A percentile compares a stretch with the other conserved stretches of the same genome.
These are phyloP conservation scores for Mizuhopecten yessoensis DNA, from an alignment of 1,140 invertebrate species.

Conservation along the genomic window DNA sequence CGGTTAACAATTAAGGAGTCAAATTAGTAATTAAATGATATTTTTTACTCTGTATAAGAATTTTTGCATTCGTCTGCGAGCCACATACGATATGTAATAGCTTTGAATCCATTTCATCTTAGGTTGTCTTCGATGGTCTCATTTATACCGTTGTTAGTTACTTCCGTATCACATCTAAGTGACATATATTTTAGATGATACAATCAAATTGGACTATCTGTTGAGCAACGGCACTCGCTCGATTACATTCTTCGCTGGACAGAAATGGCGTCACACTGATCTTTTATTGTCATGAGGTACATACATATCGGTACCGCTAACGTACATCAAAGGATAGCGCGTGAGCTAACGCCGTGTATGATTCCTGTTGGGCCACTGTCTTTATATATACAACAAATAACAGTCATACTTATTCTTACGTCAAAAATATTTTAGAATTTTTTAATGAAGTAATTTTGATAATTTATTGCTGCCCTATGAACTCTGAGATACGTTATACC, in stretches of 20 bases:
- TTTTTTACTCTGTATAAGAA: background rate
- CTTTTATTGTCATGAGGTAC: background rate
- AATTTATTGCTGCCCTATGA: background rate
- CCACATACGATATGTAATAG: background rate
- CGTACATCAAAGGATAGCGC: background rate
- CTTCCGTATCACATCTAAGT: background rate
- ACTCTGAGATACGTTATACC: background rate
- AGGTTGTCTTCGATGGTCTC: background rate
- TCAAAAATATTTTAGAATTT: background rate
- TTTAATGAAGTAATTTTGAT: background rate
- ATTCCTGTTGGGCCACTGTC: background rate
- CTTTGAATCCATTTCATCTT: background rate
- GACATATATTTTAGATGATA: background rate
- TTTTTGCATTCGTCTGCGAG: background rate
- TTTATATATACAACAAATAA: background rate
- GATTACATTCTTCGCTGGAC: background rate
- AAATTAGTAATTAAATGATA: background rate
- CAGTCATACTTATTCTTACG: background rate
- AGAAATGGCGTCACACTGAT: slow-evolving; percentile 30
- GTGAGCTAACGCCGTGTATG: background rate
- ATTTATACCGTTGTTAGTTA: background rate
- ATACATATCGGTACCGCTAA: background rate
- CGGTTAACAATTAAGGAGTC: background rate
- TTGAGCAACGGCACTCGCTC: background rate
- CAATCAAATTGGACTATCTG: background rate